Base-by-base conservation (phyloP, 2,888 invertebrate species). In the Mellilla xanthometata region DNA sequence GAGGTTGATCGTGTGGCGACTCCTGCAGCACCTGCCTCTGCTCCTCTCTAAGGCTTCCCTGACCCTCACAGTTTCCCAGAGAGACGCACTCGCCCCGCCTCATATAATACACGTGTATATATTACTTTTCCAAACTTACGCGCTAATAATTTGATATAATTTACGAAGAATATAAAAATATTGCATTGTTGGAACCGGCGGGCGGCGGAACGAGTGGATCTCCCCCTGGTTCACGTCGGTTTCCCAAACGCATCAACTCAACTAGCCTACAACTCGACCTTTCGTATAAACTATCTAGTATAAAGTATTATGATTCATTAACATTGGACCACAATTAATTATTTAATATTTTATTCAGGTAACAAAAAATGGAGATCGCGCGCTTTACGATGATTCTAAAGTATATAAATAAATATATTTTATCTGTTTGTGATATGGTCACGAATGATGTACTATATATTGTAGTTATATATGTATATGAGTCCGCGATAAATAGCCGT, bases 251-350 rank as follows among this genome's bases (percentile, higher is more conserved):
- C 19, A 50, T 39, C 38, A 39, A 40, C 62, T 68, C 71, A 72
- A 70, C 77, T 77, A 79, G 67, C 69, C 80, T 83, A 81, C 62
- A 62, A 76, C 59, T 61, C 72, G 70, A 78, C 62, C 73, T 68
- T 73, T 76, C 61, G 65, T 83, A 76, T 76, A 68, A 71, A 68
- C 85, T 88, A 89, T 82, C 81, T 87, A 86, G 77, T 78, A 81
- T 76, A 76, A 41, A 82, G 75, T 84, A 84, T 85, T 76, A 83
- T 85, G 87, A 83, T 86, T 85, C 83, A 78, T 83, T 79, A 88
- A 87, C 83, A 90, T 90, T 90, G 90, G 90, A 90, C 90, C 90
- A 86, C 90, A 82, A 84, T 84, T 84, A 82, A 81, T 85, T 81
- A 85, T n/a, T 80, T 76, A 76, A 79, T 84, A 84, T 80, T 83